A percentile compares a stretch with the other conserved stretches of the same genome.
phyloP scores from a whole-genome alignment of 2,113 vertebrate species.

The Malurus alboscapulatus region DNA sequence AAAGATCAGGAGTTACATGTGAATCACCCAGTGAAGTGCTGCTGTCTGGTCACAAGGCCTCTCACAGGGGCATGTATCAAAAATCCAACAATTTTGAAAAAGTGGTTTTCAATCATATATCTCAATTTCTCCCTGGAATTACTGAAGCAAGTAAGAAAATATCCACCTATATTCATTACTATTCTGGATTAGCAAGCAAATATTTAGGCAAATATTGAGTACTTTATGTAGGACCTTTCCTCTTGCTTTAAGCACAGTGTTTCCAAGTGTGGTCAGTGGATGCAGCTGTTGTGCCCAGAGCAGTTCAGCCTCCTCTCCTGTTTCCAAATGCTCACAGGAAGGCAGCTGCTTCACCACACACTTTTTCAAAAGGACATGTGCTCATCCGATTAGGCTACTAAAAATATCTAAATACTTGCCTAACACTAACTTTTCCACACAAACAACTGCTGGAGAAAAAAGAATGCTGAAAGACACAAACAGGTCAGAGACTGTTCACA shows the following conservation, averaged over 20 bases:
- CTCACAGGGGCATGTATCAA: neutral
- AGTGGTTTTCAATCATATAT: neutral
- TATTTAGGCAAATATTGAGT: neutral
- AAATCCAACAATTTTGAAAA: accelerated
- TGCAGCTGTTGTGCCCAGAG: conserved; percentile 24
- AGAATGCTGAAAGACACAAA: conserved; percentile 1
- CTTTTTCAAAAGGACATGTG: neutral
- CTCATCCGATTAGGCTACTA: conserved; percentile 54
- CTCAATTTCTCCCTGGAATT: neutral
- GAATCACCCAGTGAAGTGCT: neutral
- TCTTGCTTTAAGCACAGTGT: neutral
- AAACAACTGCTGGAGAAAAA: neutral
- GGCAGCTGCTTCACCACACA: conserved; percentile 7
- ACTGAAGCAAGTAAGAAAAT: neutral
- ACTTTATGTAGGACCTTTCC: neutral
- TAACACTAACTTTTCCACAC: neutral
- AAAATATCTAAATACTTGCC: conserved; percentile 44
- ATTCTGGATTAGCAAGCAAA: neutral
- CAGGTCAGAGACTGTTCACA: neutral
- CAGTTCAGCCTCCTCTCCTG: neutral
- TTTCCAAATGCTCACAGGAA: neutral
- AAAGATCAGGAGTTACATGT: neutral
- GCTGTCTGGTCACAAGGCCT: neutral
- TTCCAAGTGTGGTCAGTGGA: neutral
- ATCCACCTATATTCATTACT: neutral